A percentile compares a stretch with the other conserved stretches of the same genome.
Evolutionary conservation across 1,140 invertebrate genomes (phyloP).

Genomic region (Orchestia grillus): DNA sequence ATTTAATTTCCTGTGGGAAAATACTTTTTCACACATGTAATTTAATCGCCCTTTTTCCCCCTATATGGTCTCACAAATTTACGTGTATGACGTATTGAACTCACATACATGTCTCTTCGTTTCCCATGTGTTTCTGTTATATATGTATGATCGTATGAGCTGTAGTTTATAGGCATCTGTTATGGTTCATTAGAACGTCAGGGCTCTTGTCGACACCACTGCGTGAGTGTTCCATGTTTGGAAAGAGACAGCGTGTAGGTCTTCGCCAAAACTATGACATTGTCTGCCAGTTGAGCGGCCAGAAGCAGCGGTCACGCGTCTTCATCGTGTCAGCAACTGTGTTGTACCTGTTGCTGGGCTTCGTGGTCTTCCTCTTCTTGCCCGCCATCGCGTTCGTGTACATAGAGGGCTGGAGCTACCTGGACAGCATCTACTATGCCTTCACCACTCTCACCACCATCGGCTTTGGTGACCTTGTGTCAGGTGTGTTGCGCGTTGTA

Average conservation of each 20-base stretch:
- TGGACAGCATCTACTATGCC: slow-evolving; percentile 91
- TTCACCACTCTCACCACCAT: slow-evolving; percentile 94
- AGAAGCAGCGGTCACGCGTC: slow-evolving; percentile 70
- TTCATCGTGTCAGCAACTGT: slow-evolving; percentile 83
- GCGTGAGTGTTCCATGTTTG: neutral
- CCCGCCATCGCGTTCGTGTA: slow-evolving; percentile 89
- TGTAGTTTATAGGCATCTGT: neutral
- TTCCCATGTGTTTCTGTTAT: neutral
- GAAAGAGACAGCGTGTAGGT: neutral
- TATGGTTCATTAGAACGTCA: neutral
- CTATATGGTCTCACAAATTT: too few species aligned
- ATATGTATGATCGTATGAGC: neutral
- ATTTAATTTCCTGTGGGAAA: too few species aligned
- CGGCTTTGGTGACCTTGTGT: slow-evolving; percentile 93
- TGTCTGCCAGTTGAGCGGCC: slow-evolving; percentile 72
- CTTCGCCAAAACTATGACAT: neutral
- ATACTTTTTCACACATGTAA: too few species aligned
- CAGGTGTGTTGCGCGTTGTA: slow-evolving; percentile 74
- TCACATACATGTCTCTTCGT: too few species aligned
- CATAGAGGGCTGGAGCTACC: slow-evolving; percentile 90
- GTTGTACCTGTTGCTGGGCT: slow-evolving; percentile 86
- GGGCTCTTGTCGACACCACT: neutral
- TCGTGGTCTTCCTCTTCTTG: slow-evolving; percentile 91
- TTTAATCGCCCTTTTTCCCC: too few species aligned
- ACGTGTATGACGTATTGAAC: too few species aligned